phyloP scores from a whole-genome alignment of 2,113 vertebrate genomes.

The Vulpes lagopus region DNA sequence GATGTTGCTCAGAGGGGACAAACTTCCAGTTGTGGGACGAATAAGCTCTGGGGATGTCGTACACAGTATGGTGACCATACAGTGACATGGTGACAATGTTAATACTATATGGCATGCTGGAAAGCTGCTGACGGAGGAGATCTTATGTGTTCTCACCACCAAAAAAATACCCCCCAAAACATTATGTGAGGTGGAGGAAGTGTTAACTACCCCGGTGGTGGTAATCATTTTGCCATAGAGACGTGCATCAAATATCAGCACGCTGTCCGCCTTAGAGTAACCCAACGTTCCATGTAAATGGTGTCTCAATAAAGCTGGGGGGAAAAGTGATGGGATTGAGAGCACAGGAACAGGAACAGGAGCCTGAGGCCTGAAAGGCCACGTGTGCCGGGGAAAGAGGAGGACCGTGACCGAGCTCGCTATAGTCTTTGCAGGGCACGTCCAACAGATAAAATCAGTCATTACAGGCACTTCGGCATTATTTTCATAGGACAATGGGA shows the following conservation, averaged over 20 bases:
- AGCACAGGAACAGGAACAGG: neutral
- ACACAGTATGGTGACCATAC: no score
- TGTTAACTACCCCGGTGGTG: neutral
- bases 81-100: neutral
- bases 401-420: neutral
- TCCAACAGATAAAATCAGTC: neutral
- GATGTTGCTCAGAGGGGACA: neutral
- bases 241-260: neutral
- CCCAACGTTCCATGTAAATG: neutral
- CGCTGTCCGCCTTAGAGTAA: neutral
- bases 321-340: neutral
- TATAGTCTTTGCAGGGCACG: neutral
- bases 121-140: neutral
- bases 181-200: neutral
- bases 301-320: neutral
- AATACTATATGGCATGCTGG: neutral
- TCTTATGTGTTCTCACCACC: neutral
- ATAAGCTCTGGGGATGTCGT: neutral
- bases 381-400: neutral
- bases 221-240: neutral
- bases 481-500: constrained; percentile 22
- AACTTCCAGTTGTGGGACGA: neutral
- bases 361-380: neutral
- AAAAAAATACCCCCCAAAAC: neutral
- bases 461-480: neutral